A percentile compares a stretch with the other conserved stretches of the same genome.
These are phyloP conservation scores for Spodoptera litura DNA, from an alignment of 1,140 invertebrate genomes.

Conservation along the genomic window DNA sequence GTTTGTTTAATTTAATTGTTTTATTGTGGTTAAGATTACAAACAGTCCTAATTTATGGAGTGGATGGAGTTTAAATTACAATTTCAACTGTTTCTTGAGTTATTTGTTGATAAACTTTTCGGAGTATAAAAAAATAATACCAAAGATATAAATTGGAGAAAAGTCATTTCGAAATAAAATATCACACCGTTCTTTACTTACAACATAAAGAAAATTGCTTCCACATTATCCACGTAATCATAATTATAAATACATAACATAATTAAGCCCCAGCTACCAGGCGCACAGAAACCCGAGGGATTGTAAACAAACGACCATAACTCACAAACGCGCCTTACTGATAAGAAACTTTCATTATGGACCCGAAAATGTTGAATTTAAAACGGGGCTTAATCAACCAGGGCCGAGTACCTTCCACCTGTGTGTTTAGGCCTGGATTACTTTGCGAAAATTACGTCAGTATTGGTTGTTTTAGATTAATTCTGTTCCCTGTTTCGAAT, in stretches of 20 bases:
- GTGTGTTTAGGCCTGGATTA: slow-evolving; percentile 81
- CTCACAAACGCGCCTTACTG: slow-evolving; percentile 77
- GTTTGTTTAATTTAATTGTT: slow-evolving; percentile 35
- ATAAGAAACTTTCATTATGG: slow-evolving; percentile 84
- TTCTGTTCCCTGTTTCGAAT: slow-evolving; percentile 61
- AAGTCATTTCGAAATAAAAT: no score
- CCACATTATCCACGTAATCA: slow-evolving; percentile 28
- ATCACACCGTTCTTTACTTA: background rate
- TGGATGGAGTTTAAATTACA: background rate
- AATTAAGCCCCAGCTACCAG: slow-evolving; percentile 46
- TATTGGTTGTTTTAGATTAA: slow-evolving; percentile 67
- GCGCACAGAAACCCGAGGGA: slow-evolving; percentile 56
- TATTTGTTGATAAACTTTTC: background rate
- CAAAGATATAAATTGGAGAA: no score
- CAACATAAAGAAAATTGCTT: slow-evolving; percentile 14
- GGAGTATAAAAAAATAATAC: no score
- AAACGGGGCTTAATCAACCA: slow-evolving; percentile 81
- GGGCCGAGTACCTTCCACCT: slow-evolving; percentile 65
- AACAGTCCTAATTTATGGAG: background rate
- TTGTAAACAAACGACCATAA: slow-evolving; percentile 78
- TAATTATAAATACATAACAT: slow-evolving; percentile 47
- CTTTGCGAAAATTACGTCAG: slow-evolving; percentile 76
- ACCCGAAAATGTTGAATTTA: slow-evolving; percentile 79
- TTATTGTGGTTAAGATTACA: background rate
- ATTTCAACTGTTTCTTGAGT: no score